These are phyloP conservation scores for Drosophila kanapiae DNA, from an alignment of 1,140 invertebrate genomes.

Conservation along the genomic window DNA sequence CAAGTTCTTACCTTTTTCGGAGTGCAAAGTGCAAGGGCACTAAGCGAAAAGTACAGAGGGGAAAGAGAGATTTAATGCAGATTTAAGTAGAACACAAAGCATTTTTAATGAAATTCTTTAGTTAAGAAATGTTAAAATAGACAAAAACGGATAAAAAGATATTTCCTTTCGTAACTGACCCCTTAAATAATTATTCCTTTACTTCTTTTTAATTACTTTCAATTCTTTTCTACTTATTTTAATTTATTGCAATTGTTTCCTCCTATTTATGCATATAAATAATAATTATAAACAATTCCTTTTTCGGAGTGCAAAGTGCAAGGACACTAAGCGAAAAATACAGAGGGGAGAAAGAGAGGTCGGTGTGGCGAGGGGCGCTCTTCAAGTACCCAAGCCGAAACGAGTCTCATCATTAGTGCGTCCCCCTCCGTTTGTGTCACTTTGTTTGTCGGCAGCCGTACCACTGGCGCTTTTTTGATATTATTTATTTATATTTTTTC, in stretches of 20 bases:
- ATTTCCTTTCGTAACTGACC: not conserved
- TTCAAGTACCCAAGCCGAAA: conserved; percentile 43
- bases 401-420: conserved; percentile 70
- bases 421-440: conserved; percentile 42
- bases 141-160: no score
- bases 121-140: no score
- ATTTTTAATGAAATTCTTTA: no score
- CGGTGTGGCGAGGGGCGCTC: conserved; percentile 17
- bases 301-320: conserved; percentile 33
- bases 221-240: no score
- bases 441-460: conserved; percentile 56
- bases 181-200: no score
- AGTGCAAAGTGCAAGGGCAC: no score
- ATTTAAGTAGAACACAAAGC: no score
- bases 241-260: not conserved
- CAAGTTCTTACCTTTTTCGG: no score
- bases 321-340: conserved; percentile 34
- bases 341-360: not conserved
- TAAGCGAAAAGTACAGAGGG: no score
- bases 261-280: no score
- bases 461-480: conserved; percentile 52
- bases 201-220: no score
- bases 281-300: not conserved
- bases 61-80: no score
- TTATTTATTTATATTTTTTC: conserved; percentile 71